phyloP scores from a whole-genome alignment of 2,113 vertebrate genomes.

The Neopipo cinnamomea region DNA sequence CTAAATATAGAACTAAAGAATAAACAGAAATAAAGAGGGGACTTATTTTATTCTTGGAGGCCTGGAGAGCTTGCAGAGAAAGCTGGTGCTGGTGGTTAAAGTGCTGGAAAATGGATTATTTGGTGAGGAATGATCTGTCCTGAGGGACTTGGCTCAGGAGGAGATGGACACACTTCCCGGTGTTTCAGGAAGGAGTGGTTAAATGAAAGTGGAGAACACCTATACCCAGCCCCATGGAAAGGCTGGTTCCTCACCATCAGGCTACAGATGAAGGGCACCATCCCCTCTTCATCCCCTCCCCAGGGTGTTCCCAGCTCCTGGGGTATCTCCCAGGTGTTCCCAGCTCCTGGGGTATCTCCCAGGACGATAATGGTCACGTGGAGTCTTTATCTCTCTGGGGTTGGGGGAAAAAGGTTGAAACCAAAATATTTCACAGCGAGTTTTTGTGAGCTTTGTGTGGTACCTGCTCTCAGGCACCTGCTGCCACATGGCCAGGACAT shows the following conservation, averaged over 20 bases:
- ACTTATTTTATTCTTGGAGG: neutral
- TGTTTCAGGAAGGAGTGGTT: neutral
- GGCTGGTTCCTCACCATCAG: fast-evolving
- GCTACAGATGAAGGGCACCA: neutral
- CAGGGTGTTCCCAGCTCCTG: neutral
- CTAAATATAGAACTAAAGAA: neutral
- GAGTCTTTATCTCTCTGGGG: neutral
- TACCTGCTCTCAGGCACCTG: neutral
- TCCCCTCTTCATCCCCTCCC: neutral
- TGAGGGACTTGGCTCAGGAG: neutral
- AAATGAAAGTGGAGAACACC: fast-evolving
- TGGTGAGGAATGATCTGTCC: neutral
- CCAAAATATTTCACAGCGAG: neutral
- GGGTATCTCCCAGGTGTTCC: neutral
- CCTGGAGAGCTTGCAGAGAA: neutral
- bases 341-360: neutral
- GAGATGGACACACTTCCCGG: neutral
- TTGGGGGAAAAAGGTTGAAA: neutral
- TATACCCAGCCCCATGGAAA: fast-evolving
- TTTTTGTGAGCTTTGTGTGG: neutral
- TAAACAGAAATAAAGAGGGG: neutral
- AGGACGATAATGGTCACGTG: fast-evolving
- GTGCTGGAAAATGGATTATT: neutral
- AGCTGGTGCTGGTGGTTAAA: neutral
- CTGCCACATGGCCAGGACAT: neutral